Base-by-base conservation (phyloP, 2,797 vertebrate genomes). In the Hemibagrus guttatus region DNA sequence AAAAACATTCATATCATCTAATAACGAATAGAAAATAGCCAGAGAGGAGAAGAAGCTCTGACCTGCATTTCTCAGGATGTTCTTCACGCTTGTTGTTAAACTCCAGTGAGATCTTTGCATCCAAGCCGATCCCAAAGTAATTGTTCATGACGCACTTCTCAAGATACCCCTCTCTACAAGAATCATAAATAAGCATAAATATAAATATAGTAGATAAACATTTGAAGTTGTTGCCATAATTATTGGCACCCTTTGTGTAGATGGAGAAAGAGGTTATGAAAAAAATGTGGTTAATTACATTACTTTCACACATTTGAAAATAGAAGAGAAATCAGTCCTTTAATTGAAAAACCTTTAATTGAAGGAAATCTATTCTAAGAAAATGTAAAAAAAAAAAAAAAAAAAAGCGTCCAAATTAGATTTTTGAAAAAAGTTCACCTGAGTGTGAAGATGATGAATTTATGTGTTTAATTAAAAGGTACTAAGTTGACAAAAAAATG, bases 71-170 rank as follows among this genome's bases (percentile, higher is more conserved):
- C 93, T 99, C 98, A 69, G 98, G 98, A 90, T 99, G 98, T 71
- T 99, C 98, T 85, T 99, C 98, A 88, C 98, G 92, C 88, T 99
- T 99, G 93, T 99, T 99, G 94, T 99, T 99, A 93, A 99, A 99
- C 94, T 99, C 98, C 94, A 99, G 94, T 19, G 98, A 98, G 95
- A 99, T 99, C 94, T 99, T 99, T 83, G 98, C 98, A 88, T 99
- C 98, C 90, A 99, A 96, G 85, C 98, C 98, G 90, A 99, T 99
- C 85, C 98, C 98, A 90, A 99, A 99, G 94, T 99, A 99, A 95
- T 99, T 99, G 94, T 99, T 99, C 98, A 99, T 99, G 86, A 99
- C 98, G 90, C 98, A 98, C 92, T 97, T 99, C 95, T 99, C 98
- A 94, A 96, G 96, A 94, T 99, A 99, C 83, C 97, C 98, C 92